phyloP scores from a whole-genome alignment of 2,113 vertebrate species.

The Nasalis larvatus region DNA sequence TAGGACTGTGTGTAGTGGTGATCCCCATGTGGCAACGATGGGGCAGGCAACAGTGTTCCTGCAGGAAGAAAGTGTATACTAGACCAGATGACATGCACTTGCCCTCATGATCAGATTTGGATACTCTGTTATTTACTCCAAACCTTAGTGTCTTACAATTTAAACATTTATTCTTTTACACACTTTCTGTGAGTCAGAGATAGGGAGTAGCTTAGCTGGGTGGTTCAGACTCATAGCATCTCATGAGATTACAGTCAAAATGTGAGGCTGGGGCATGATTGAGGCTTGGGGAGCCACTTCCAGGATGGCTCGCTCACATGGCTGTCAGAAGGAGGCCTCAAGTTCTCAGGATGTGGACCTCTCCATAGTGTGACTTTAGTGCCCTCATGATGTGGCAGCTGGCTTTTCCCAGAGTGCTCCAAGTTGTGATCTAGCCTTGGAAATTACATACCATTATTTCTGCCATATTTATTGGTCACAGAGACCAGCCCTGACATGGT shows the following conservation, averaged over 20 bases:
- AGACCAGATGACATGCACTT: background rate
- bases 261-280: background rate
- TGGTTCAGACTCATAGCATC: background rate
- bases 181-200: background rate
- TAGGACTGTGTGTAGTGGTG: background rate
- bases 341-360: background rate
- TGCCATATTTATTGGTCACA: background rate
- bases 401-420: background rate
- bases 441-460: background rate
- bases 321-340: background rate
- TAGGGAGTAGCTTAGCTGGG: background rate
- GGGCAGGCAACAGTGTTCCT: too few relatives aligned
- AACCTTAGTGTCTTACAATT: background rate
- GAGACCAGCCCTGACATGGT: background rate
- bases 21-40: too few relatives aligned
- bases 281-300: background rate
- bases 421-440: background rate
- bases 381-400: background rate
- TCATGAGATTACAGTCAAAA: background rate
- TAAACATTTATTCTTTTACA: background rate
- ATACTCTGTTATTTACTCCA: background rate
- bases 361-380: background rate
- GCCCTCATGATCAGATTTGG: background rate
- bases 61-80: background rate
- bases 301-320: fast-evolving